Conservation (phyloP, 2,797 vertebrate genomes). For the Chelon auratus region DNA sequence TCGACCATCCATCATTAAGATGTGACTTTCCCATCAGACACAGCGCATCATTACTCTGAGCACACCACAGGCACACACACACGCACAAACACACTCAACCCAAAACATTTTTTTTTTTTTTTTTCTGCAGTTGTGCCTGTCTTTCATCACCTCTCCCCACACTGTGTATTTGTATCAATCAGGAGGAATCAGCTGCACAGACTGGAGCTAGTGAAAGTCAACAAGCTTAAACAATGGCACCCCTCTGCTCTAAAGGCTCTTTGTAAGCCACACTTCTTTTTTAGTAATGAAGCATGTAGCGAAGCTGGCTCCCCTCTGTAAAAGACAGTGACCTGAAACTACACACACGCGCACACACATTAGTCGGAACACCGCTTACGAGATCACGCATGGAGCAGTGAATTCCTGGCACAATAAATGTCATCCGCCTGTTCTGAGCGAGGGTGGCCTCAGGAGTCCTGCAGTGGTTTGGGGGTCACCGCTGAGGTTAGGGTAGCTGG, state of each 20-base stretch:
- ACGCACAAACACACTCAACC: conserved; percentile 4
- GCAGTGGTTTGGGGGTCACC: conserved; percentile 67
- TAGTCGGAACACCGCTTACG: conserved; percentile 30
- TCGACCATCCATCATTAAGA: conserved; percentile 76
- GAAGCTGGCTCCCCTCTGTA: conserved; percentile 38
- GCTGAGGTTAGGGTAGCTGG: conserved; percentile 65
- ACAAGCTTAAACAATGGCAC: conserved; percentile 52
- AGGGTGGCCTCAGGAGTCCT: conserved; percentile 52
- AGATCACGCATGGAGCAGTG: conserved; percentile 50
- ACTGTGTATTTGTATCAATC: conserved; percentile 37
- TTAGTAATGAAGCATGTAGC: conserved; percentile 60
- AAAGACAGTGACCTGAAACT: conserved; percentile 57
- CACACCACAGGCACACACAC: conserved; percentile 27
- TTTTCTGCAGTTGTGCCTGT: conserved; percentile 29
- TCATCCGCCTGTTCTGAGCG: conserved; percentile 48
- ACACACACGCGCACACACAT: conserved; percentile 20
- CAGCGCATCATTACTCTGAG: conserved; percentile 65
- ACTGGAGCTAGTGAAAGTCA: conserved; percentile 51
- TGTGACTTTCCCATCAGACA: conserved; percentile 69
- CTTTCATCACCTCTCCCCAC: conserved; percentile 52
- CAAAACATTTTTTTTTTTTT: conserved; percentile 39
- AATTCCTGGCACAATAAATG: conserved; percentile 65
- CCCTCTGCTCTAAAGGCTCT: conserved; percentile 52
- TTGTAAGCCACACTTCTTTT: conserved; percentile 47
- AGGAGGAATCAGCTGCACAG: conserved; percentile 14